Conservation (phyloP, 2,888 invertebrate species). For the Lasioglossum oenotherae region DNA sequence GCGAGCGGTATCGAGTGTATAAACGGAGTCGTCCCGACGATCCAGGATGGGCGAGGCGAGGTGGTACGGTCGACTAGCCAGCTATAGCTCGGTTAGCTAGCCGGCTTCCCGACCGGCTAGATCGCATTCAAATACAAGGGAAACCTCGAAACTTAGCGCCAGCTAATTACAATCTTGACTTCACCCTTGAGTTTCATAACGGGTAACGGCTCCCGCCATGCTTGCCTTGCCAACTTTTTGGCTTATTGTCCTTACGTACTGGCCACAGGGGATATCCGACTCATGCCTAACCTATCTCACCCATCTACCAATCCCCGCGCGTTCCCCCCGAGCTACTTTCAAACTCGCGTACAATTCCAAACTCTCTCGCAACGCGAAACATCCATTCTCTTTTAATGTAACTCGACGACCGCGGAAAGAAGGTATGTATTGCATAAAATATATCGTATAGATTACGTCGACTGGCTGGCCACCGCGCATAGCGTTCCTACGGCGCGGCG, state of each 20-base stretch:
- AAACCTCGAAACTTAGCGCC: slow-evolving; percentile 81
- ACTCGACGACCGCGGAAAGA: not conserved
- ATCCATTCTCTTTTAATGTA: slow-evolving; percentile 26
- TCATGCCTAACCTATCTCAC: slow-evolving; percentile 65
- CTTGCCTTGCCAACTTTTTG: slow-evolving; percentile 80
- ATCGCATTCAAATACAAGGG: slow-evolving; percentile 79
- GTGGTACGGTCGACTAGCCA: slow-evolving; percentile 25
- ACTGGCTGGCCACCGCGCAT: not conserved
- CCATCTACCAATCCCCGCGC: slow-evolving; percentile 22
- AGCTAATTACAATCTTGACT: slow-evolving; percentile 84
- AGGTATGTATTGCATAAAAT: not conserved
- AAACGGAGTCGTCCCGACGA: slow-evolving; percentile 35
- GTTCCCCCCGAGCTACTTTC: slow-evolving; percentile 60
- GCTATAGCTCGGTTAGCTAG: slow-evolving; percentile 18
- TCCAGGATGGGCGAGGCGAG: not conserved
- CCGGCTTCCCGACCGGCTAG: slow-evolving; percentile 34
- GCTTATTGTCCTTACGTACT: slow-evolving; percentile 83
- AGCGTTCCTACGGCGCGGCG: not conserved
- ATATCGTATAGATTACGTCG: not conserved
- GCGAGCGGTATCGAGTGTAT: slow-evolving; percentile 47
- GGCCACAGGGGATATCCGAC: slow-evolving; percentile 80
- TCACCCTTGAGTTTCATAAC: slow-evolving; percentile 83
- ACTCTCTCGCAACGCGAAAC: slow-evolving; percentile 47
- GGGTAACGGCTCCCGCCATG: slow-evolving; percentile 76
- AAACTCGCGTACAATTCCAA: slow-evolving; percentile 67